Conservation (phyloP, 2,797 vertebrate species). For the Pseudomugil gertrudae region DNA sequence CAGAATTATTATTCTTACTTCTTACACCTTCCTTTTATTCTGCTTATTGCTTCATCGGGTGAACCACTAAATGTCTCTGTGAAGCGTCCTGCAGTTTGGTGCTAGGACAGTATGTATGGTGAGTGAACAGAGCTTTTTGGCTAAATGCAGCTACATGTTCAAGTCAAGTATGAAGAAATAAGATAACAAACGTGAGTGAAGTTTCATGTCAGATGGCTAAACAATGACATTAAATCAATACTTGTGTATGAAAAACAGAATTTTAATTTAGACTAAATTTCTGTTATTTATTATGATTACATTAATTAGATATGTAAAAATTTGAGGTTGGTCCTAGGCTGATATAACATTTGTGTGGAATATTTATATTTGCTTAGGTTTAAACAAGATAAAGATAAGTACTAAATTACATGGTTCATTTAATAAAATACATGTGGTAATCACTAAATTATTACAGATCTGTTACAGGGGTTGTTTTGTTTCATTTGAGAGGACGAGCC, state of each 20-base stretch:
- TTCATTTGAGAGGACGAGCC: slow-evolving; percentile 11
- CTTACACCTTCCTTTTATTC: neutral
- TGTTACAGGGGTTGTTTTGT: neutral
- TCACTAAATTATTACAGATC: neutral
- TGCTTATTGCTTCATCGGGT: neutral
- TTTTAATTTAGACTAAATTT: neutral
- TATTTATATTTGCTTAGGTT: neutral
- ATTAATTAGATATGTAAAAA: neutral
- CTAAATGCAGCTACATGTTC: neutral
- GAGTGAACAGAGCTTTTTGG: neutral
- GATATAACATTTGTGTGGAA: neutral
- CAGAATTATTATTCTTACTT: neutral
- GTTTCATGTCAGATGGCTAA: neutral
- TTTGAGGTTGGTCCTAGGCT: neutral
- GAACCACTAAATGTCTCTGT: neutral
- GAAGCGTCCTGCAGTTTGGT: neutral
- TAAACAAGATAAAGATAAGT: neutral
- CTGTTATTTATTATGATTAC: too few relatives aligned
- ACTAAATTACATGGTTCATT: neutral
- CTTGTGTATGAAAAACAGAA: neutral
- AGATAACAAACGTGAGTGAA: neutral
- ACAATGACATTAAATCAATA: neutral
- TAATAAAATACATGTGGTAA: neutral
- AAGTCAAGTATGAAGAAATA: neutral
- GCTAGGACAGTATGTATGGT: neutral